Percentiles rank a stretch among this genome's conserved stretches.
phyloP scores from a whole-genome alignment of 2,113 vertebrate species.

The Bambusicola thoracicus region DNA sequence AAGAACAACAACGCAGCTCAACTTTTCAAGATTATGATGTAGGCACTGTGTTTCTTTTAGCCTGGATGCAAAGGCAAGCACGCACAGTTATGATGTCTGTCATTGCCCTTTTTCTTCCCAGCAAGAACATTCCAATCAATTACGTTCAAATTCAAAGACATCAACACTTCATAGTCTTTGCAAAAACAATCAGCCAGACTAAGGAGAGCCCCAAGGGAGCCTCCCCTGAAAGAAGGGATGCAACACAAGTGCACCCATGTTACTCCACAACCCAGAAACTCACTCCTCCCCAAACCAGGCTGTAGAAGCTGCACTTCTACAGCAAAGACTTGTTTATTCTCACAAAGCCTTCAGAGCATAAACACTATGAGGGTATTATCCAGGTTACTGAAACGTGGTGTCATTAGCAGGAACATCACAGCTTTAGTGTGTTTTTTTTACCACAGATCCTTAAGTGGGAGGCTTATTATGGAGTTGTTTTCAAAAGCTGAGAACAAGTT shows the following conservation, averaged over 20 bases:
- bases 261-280: not conserved
- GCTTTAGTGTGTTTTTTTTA: not conserved
- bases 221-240: accelerated
- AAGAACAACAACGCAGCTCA: not conserved
- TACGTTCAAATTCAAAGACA: not conserved
- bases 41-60: not conserved
- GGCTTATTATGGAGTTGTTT: not conserved
- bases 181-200: not conserved
- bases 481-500: not conserved
- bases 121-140: not conserved
- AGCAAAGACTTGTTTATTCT: not conserved
- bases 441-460: not conserved
- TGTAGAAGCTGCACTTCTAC: not conserved
- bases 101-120: not conserved
- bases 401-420: not conserved
- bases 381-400: not conserved
- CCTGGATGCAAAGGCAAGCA: not conserved
- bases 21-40: not conserved
- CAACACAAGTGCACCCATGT: accelerated
- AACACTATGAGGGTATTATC: not conserved
- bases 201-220: accelerated
- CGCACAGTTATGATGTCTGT: accelerated
- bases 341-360: not conserved
- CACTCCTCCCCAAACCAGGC: not conserved
- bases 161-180: not conserved